Percentiles rank a stretch among this genome's conserved stretches.
Conservation (phyloP, 2,888 invertebrate species). For the Brachyopa scutellaris region DNA sequence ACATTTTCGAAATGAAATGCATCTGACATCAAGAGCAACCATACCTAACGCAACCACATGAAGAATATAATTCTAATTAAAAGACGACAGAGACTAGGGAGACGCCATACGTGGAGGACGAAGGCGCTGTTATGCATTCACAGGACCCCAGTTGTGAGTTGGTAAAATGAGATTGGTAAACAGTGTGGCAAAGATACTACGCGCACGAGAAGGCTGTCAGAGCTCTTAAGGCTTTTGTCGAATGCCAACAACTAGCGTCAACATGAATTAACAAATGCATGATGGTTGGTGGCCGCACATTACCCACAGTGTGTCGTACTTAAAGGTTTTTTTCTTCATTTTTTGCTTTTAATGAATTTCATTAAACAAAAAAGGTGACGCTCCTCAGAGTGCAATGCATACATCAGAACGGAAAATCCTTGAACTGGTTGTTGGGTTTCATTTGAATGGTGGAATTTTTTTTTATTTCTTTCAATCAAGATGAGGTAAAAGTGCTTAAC, state of each 20-base stretch:
- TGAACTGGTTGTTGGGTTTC: too few relatives aligned
- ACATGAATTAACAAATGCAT: conserved; percentile 18
- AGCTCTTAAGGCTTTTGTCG: background rate
- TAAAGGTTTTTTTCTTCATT: conserved; percentile 12
- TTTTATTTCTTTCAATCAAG: too few relatives aligned
- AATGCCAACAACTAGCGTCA: background rate
- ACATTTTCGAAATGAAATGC: background rate
- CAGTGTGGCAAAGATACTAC: background rate
- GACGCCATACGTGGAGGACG: too few relatives aligned
- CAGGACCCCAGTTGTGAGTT: conserved; percentile 5
- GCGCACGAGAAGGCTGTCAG: too few relatives aligned
- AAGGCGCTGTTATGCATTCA: too few relatives aligned
- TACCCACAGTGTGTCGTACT: conserved; percentile 1
- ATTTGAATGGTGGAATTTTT: too few relatives aligned
- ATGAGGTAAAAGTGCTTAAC: too few relatives aligned
- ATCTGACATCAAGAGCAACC: background rate
- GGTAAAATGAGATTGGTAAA: conserved; percentile 14
- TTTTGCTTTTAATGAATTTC: conserved; percentile 54
- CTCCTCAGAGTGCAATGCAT: conserved; percentile 35
- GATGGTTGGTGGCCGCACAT: background rate
- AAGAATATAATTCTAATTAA: conserved; percentile 53
- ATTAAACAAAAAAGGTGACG: conserved; percentile 40
- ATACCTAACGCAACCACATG: conserved; percentile 33
- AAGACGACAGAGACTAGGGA: conserved; percentile 28
- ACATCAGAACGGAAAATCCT: conserved; percentile 11